Evolutionary conservation across 2,888 invertebrate species (phyloP), one percentile per base, ranked within the genome.

Genomic region (Brachypalpus laphriformis): DNA sequence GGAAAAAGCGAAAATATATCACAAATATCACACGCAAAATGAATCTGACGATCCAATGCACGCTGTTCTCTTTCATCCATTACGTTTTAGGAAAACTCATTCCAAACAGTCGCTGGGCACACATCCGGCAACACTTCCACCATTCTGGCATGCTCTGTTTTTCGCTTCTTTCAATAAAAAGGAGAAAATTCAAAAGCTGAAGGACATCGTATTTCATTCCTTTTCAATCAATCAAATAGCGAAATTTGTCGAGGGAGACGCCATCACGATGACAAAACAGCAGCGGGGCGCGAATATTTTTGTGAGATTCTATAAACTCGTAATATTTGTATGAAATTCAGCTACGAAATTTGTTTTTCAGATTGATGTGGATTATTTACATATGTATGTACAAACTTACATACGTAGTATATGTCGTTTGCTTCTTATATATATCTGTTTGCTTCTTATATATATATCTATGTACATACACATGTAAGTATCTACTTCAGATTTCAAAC

Each of bases 221-320:
- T 66, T 77, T 82, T 82, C 82, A 82, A 82, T 82, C 82, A 82
- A 82, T 82, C 82, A 82, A 82, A 78, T 61, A 34, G 66, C 42
- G 47, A 72, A 82, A 72, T 78, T 82, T 82, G 71, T 77, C 78
- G 54, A 82, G 72, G 51, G 66, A 72, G 59, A 66, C 56, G 25
- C 71, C 77, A 56, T 51, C 28, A 40, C 14, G 14, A 25, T 25
- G 25, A 20, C 51, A 8, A 7, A 34, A 11, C 34, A 25, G 14
- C 11, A 25, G 63, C 37, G 11, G 31, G 18, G 56, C 65, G 57
- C 56, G 18, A 51, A 18, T 56, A 37, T 57, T 25, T 65, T 16
- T 65, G 34, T 18, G 31, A 66, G 40, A 54, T 77, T 66, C 45
- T 71, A 71, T 45, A 76, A 76, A 82, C 77, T 66, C 40, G 45